Base-by-base conservation (phyloP, 2,113 vertebrate species). In the Callionymus lyra region DNA sequence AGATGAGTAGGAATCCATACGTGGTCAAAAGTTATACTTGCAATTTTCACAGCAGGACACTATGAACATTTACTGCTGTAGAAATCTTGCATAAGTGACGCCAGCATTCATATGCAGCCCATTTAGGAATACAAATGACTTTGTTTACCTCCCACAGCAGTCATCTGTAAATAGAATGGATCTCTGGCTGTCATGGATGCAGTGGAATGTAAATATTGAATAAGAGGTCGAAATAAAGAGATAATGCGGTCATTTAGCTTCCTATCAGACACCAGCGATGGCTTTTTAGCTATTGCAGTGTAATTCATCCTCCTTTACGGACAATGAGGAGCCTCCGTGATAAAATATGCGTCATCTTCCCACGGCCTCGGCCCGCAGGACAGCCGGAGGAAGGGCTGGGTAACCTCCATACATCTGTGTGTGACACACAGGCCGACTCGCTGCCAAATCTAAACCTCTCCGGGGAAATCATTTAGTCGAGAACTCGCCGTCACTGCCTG, bases 381-480 rank as follows among this genome's bases (percentile, higher is more conserved):
- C 40, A 56, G 54, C 33, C 46, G 41, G 48, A 43, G 47, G 66
- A 63, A 44, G 53, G 56, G 70, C 61, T 50, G 49, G 16, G 44
- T 62, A 75, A 81, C 80, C 68, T 74, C 62, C 27, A 59, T 59
- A 56, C 72, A 65, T 75, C 50, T 69, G 43, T 53, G 56, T 44
- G 63, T 49, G 58, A 77, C 73, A 68, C 59, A 16, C 51, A 64
- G 47, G 64, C 53, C 56, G 70, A 61, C 51, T 67, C 32, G 0
- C 39, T 59, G 58, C 68, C 68, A 56, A 57, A 60, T 60, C 44
- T 41, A 42, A 45, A 53, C 41, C 56, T 69, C 70, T 82, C 81
- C 57, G 42, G 74, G 76, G 82, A 82, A 85, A 85, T 85, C 60
- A 82, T 75, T 75, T 68, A 76, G 66, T 65, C 12, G 13, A 66